Evolutionary conservation across 1,140 invertebrate species (phyloP), one percentile per base, ranked within the genome.

Genomic region (Caerostris darwini): DNA sequence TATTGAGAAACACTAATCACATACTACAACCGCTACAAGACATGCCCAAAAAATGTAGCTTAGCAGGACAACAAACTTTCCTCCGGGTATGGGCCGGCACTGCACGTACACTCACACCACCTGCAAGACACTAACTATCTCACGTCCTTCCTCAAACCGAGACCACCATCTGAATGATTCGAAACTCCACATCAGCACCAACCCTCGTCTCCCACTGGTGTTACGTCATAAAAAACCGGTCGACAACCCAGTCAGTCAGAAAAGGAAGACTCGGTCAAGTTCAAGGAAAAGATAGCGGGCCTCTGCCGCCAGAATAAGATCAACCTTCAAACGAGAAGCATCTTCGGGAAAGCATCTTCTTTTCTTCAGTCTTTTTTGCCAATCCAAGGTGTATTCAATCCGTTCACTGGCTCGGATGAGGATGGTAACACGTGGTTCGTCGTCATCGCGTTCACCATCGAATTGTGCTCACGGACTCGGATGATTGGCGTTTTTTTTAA

Each of bases 231-330:
- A 54, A 7, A 88, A 90, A 71, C 64, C 56, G 67, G 89, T 91
- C 89, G 89, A 57, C 89, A 71, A 71, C 89, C 89, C 34, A 88
- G 86, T 88, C 58, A 64, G 53, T 12, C 88, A 85, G n/a, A 77
- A 59, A 50, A 86, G 85, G 56, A 86, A 90, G 89, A 91, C 89
- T 91, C 89, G 89, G 89, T 91, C 89, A 91, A 91, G 89, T 91
- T 91, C 89, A 91, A 91, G 89, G 89, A n/a, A 53, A 82, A 91
- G 89, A 69, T 34, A 91, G 71, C n/a, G 19, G 87, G 89, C 71
- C 87, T 67, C 64, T 67, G 14, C 17, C 34, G 7, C 69, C 87
- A 89, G 54, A 89, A 89, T 69, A 14, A 81, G 69, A 77, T 81
- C 89, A 53, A 50, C 59, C 19, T 88, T 7, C 10, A 57, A 50